Evolutionary conservation across 2,888 invertebrate species (phyloP), one percentile per base, ranked within the genome.

Genomic region (Scaptomyza flava): DNA sequence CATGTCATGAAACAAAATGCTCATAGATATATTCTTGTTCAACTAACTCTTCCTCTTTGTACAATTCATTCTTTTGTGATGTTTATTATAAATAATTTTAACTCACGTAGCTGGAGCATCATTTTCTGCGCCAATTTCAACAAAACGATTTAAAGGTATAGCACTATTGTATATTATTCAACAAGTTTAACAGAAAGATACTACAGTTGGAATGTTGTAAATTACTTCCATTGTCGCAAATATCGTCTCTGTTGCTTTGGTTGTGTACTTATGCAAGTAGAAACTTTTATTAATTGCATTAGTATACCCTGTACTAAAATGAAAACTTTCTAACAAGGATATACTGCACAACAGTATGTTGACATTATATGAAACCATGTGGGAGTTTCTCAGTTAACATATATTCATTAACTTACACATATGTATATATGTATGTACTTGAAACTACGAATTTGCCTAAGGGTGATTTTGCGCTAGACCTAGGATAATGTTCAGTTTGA

Each of bases 1-100:
- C 64, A 89, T 87, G 72, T 90, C 90, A 90, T 41, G 91, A 34
- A 91, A 89, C 36, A 90, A 81, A 58, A 91, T 89, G 82, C 90
- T 91, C 91, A 91, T 91, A 59, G 5, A 38, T 27, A 27, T 8
- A 27, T 14, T 51, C 7, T 51, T 38, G 27, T 27, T 38, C 7
- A 38, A 27, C 27, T 12, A 11, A 17, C 33, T 30, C 11, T 33
- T 9, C 3, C 23, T n/a, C 33, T 34, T 9, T n/a, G n/a, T 4
- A 9, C 9, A 34, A 20, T 2, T 34, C 11, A 50, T 23, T 2
- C 23, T 11, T 27, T 27, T 36, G 27, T 27, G 8, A 11, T 27
- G 6, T 38, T 38, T 14, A 38, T 14, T 20, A 7, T 6, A 56
- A 17, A 36, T 45, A 47, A 17, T 41, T 12, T n/a, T 17, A 17